Conservation (phyloP, 1,140 invertebrate genomes). For the Drepana arcuata region DNA sequence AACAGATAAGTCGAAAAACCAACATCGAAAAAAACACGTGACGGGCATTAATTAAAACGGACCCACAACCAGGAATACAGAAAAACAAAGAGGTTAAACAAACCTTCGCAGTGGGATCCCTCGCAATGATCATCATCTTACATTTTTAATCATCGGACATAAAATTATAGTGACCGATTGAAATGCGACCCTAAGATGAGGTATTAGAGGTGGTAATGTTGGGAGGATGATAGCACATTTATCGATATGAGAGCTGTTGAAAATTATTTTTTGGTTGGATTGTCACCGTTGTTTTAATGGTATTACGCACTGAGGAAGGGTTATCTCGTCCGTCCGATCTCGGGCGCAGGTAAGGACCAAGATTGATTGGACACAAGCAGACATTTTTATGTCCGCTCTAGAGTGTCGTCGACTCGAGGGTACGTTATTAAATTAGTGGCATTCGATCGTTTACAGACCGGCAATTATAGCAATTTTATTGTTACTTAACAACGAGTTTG, state of each 20-base stretch:
- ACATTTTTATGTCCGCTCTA: constrained; percentile 59
- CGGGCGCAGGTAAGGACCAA: constrained; percentile 49
- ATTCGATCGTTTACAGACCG: constrained; percentile 41
- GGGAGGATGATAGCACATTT: constrained; percentile 5
- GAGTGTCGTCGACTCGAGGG: constrained; percentile 55
- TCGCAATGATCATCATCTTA: constrained; percentile 67
- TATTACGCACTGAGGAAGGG: constrained; percentile 67
- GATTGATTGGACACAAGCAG: constrained; percentile 59
- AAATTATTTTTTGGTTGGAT: constrained; percentile 65
- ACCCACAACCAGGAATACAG: constrained; percentile 64
- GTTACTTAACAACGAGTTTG: too few relatives aligned
- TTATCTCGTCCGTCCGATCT: constrained; percentile 64
- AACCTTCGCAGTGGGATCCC: constrained; percentile 68
- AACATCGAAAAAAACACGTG: constrained; percentile 67
- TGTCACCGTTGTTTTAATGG: constrained; percentile 72
- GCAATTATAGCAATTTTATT: too few relatives aligned
- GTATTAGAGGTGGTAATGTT: constrained; percentile 15
- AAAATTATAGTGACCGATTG: constrained; percentile 24
- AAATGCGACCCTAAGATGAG: constrained; percentile 26
- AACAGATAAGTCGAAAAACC: constrained; percentile 34
- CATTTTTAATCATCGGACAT: constrained; percentile 66
- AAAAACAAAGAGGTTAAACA: constrained; percentile 69
- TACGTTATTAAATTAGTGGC: constrained; percentile 64
- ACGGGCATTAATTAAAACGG: constrained; percentile 71
- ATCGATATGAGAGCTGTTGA: constrained; percentile 45